A percentile compares a stretch with the other conserved stretches of the same genome.
Evolutionary conservation across 2,888 invertebrate genomes (phyloP).

Genomic region (Drosophila maculinotata): DNA sequence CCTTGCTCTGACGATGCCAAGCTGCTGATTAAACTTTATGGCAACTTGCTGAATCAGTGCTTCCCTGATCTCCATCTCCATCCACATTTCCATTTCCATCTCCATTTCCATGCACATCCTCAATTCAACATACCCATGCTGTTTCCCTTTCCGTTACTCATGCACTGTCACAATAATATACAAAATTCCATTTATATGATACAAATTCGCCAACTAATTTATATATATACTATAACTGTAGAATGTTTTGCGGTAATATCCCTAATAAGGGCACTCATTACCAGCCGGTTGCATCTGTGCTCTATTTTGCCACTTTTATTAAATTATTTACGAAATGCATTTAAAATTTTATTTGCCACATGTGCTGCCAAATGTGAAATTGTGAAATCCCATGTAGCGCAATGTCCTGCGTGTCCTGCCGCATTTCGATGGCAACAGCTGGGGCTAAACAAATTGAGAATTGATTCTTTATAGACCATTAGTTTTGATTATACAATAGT

Average conservation of each 20-base stretch:
- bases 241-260: slow-evolving; percentile 17
- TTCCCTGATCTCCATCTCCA: slow-evolving; percentile 25
- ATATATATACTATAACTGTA: too few relatives aligned
- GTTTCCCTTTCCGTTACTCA: slow-evolving; percentile 16
- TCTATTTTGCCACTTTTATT: slow-evolving; percentile 43
- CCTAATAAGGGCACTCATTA: slow-evolving; percentile 36
- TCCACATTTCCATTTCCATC: slow-evolving; percentile 6
- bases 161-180: slow-evolving; percentile 46
- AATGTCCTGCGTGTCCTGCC: slow-evolving; percentile 44
- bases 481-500: slow-evolving; percentile 81
- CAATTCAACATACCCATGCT: not conserved
- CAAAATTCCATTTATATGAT: slow-evolving; percentile 64
- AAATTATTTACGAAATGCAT: slow-evolving; percentile 67
- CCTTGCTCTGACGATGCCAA: slow-evolving; percentile 55
- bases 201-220: slow-evolving; percentile 74
- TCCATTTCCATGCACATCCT: slow-evolving; percentile 13
- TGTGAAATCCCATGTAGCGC: slow-evolving; percentile 8
- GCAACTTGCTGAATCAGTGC: slow-evolving; percentile 81
- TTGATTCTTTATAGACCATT: slow-evolving; percentile 83
- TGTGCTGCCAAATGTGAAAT: slow-evolving; percentile 31
- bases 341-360: slow-evolving; percentile 77
- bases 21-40: slow-evolving; percentile 83
- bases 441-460: slow-evolving; percentile 82
- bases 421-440: slow-evolving; percentile 56
- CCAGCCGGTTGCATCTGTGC: not conserved